A percentile compares a stretch with the other conserved stretches of the same genome.
phyloP scores from a whole-genome alignment of 2,797 vertebrate genomes.

The Trachops cirrhosus region DNA sequence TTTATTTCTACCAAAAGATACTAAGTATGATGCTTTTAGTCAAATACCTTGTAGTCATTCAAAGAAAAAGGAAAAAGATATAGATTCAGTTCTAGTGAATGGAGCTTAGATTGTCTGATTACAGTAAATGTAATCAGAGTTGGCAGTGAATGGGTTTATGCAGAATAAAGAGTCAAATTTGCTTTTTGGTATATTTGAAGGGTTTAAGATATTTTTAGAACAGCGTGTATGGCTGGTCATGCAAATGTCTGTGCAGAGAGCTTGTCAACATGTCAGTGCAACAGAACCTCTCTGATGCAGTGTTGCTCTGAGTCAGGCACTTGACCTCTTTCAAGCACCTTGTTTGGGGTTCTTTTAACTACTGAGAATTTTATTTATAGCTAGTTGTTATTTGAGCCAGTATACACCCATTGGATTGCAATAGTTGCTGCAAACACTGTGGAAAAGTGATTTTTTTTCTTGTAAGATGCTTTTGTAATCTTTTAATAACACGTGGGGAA shows the following conservation, averaged over 20 bases:
- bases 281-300: neutral
- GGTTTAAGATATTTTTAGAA: neutral
- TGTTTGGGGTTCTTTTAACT: neutral
- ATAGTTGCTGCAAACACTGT: neutral
- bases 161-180: neutral
- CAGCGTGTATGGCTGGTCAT: neutral
- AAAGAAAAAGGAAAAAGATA: neutral
- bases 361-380: neutral
- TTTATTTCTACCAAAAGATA: neutral
- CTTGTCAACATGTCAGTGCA: neutral
- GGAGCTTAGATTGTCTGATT: neutral
- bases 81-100: neutral
- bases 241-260: neutral
- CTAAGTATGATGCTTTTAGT: neutral
- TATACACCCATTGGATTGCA: neutral
- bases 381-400: neutral
- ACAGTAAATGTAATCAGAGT: neutral
- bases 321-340: neutral
- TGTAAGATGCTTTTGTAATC: neutral
- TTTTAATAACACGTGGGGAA: neutral
- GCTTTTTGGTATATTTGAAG: neutral
- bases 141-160: rapidly evolving
- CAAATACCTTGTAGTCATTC: neutral
- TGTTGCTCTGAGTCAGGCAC: neutral
- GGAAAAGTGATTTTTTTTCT: neutral